Conservation (phyloP, 2,888 invertebrate species). For the Cerastis leucographa region DNA sequence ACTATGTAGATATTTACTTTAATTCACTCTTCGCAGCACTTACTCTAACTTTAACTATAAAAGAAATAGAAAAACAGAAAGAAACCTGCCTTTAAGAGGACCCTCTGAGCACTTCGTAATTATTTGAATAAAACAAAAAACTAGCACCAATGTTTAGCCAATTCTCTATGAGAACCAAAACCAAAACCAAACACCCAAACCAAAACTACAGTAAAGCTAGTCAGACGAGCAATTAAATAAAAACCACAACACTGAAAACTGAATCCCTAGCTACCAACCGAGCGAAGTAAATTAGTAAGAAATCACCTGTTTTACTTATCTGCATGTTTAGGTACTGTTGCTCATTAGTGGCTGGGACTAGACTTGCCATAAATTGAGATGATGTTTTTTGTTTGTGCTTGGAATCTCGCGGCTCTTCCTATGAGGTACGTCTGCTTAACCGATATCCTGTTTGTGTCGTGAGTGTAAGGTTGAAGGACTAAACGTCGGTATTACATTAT, state of each 20-base stretch:
- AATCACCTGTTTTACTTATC: conserved; percentile 42
- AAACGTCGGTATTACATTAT: too few species aligned
- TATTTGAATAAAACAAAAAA: conserved; percentile 9
- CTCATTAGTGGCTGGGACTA: conserved; percentile 31
- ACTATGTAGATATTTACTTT: not conserved
- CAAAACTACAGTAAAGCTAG: conserved; percentile 29
- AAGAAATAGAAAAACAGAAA: not conserved
- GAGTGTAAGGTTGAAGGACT: not conserved
- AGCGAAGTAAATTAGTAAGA: conserved; percentile 45
- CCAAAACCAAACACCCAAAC: too few species aligned
- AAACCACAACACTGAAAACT: conserved; percentile 41
- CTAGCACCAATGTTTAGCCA: not conserved
- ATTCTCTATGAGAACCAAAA: conserved; percentile 7
- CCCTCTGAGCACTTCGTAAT: not conserved
- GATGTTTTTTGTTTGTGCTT: not conserved
- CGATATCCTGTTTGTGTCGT: too few species aligned
- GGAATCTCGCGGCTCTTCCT: not conserved
- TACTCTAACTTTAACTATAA: not conserved
- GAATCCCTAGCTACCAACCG: conserved; percentile 22
- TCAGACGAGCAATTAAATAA: conserved; percentile 54
- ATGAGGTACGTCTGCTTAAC: not conserved
- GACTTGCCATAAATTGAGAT: conserved; percentile 6
- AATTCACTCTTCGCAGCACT: not conserved
- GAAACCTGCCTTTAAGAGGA: not conserved
- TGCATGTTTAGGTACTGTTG: conserved; percentile 35